phyloP scores from a whole-genome alignment of 2,797 vertebrate species.

The Myotis planiceps region DNA sequence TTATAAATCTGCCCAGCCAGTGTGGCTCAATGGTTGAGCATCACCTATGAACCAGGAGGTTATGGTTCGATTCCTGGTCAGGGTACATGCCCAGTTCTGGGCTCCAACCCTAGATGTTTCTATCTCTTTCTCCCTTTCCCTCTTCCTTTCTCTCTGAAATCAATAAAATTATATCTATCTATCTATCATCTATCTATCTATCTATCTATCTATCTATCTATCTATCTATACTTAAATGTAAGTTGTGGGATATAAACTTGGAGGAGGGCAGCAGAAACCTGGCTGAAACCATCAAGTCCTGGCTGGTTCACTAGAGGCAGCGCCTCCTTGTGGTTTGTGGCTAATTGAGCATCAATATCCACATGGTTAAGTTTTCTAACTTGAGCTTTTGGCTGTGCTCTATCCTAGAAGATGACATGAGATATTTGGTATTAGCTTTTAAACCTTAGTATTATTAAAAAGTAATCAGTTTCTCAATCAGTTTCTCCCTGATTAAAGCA shows the following conservation, averaged over 20 bases:
- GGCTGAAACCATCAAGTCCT: conserved; percentile 88
- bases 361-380: conserved; percentile 88
- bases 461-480: neutral
- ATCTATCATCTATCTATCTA: too few relatives aligned
- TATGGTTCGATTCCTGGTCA: too few relatives aligned
- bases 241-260: conserved; percentile 82
- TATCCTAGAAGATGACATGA: conserved; percentile 85
- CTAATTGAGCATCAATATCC: conserved; percentile 87
- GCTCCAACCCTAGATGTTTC: too few relatives aligned
- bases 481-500: neutral
- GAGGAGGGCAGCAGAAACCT: conserved; percentile 90
- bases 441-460: neutral
- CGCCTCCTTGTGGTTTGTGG: conserved; percentile 86
- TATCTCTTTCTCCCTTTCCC: too few relatives aligned
- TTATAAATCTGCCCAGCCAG: neutral
- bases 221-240: neutral
- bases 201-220: too few relatives aligned
- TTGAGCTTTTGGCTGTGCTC: conserved; percentile 91
- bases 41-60: too few relatives aligned
- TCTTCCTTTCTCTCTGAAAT: too few relatives aligned
- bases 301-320: conserved; percentile 86
- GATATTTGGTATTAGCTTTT: neutral
- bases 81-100: too few relatives aligned
- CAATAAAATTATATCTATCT: neutral
- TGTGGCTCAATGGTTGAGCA: too few relatives aligned